Evolutionary conservation across 2,797 vertebrate species (phyloP), one percentile per base, ranked within the genome.

Genomic region (Meda fulgida): DNA sequence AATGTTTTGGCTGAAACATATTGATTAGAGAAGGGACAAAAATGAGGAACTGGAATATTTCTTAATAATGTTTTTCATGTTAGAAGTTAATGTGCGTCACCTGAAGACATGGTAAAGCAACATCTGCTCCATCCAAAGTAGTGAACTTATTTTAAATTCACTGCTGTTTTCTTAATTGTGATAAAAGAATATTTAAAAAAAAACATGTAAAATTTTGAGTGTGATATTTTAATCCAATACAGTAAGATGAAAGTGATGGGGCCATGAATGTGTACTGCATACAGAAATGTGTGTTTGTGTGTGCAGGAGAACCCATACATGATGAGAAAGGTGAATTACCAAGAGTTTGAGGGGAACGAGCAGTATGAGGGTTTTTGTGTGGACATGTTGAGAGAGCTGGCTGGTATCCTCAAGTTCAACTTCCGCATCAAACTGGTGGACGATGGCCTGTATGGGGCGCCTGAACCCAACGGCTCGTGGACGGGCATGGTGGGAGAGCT

Each of bases 401-500:
- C 97, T 0, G 95, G 95, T 88, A 95, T 96, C 80, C 93, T 97
- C 23, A 96, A 96, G 86, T 98, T 98, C 94, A 96, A 95, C 72
- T 98, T 95, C 88, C 95, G 91, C 87, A 96, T 98, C 91, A 96
- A 96, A 66, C 91, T 98, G 91, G 97, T 98, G 88, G 97, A 97
- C 10, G 97, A 98, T 0, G 96, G 96, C 1, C 92, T 97, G 0
- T 98, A 98, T 0, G 97, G 97, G 0, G 97, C 97, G 0, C 97
- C 97, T 0, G 97, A 97, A 71, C 94, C 96, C 86, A 97, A 98
- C 0, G 97, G 97, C 31, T 97, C 96, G 89, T 98, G 97, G 97
- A 97, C 97, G 0, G 97, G 97, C 79, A 97, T 98, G 97, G 97
- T 98, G 77, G 97, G 97, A 6, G 97, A 98, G 91, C 96, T 98